Conservation (phyloP, 2,797 vertebrate genomes). For the Dallia pectoralis region DNA sequence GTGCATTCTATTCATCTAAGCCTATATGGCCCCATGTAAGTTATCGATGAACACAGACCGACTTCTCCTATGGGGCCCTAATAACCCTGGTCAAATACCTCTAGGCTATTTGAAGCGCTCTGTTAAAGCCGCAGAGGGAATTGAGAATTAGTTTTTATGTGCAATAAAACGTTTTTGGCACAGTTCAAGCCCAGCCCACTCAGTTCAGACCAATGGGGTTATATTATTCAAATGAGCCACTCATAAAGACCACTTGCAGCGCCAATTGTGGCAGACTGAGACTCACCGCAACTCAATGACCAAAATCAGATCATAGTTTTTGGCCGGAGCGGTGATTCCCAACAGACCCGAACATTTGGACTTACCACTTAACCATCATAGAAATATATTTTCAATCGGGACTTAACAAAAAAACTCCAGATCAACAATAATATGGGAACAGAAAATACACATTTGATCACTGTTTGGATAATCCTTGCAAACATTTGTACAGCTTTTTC, state of each 20-base stretch:
- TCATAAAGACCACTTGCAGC: slow-evolving; percentile 70
- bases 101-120: neutral
- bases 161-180: slow-evolving; percentile 19
- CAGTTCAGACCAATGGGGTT: slow-evolving; percentile 63
- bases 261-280: slow-evolving; percentile 63
- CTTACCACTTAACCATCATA: slow-evolving; percentile 19
- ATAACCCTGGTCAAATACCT: too few relatives aligned
- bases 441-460: slow-evolving; percentile 56
- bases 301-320: slow-evolving; percentile 22
- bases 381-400: slow-evolving; percentile 19
- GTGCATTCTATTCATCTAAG: too few relatives aligned
- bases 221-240: slow-evolving; percentile 66
- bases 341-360: slow-evolving; percentile 41
- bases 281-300: slow-evolving; percentile 31
- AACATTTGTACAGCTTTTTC: slow-evolving; percentile 61
- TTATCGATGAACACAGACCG: too few relatives aligned
- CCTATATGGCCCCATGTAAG: too few relatives aligned
- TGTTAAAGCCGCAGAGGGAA: neutral
- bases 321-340: slow-evolving; percentile 14
- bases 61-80: too few relatives aligned
- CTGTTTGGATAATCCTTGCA: slow-evolving; percentile 68
- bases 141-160: slow-evolving; percentile 36
- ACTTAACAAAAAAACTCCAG: slow-evolving; percentile 17
- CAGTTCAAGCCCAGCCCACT: slow-evolving; percentile 50
- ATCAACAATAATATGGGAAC: slow-evolving; percentile 70